Percentiles rank a stretch among this genome's conserved stretches.
These are phyloP conservation scores for Galemys pyrenaicus DNA, from an alignment of 2,113 vertebrate genomes.

Conservation along the genomic window DNA sequence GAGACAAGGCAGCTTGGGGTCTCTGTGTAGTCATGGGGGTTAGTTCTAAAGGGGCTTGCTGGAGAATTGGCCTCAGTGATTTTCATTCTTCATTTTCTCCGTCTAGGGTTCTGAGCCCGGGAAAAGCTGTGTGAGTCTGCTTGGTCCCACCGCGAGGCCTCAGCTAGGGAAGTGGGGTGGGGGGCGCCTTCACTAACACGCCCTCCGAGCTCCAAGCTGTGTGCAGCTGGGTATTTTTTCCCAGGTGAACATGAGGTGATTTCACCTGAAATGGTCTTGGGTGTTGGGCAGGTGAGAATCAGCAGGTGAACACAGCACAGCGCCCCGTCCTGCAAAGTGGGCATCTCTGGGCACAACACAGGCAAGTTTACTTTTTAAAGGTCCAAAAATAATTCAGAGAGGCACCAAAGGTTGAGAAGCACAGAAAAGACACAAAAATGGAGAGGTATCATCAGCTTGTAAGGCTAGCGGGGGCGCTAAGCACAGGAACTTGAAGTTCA, in stretches of 20 bases:
- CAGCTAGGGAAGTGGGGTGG: accelerated
- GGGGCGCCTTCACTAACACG: background rate
- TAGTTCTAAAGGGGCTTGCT: background rate
- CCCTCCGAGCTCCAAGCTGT: background rate
- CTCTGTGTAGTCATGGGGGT: too few species aligned
- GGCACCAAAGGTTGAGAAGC: background rate
- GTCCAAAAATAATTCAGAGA: background rate
- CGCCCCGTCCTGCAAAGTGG: accelerated
- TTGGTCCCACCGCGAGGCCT: background rate
- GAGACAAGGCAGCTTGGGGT: too few species aligned
- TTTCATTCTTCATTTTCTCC: background rate
- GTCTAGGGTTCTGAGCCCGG: background rate
- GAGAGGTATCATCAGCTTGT: background rate
- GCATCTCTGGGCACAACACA: background rate
- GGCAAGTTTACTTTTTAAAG: background rate
- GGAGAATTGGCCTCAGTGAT: background rate
- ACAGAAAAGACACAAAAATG: background rate
- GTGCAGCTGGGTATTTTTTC: background rate
- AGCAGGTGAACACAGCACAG: background rate
- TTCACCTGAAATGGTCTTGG: background rate
- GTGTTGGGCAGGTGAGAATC: background rate
- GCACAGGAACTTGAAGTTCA: too few species aligned
- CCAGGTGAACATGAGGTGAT: background rate
- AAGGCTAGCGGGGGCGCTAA: background rate
- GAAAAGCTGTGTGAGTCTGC: background rate